Base-by-base conservation (phyloP, 2,797 vertebrate genomes). In the Phataginus tetradactyla region DNA sequence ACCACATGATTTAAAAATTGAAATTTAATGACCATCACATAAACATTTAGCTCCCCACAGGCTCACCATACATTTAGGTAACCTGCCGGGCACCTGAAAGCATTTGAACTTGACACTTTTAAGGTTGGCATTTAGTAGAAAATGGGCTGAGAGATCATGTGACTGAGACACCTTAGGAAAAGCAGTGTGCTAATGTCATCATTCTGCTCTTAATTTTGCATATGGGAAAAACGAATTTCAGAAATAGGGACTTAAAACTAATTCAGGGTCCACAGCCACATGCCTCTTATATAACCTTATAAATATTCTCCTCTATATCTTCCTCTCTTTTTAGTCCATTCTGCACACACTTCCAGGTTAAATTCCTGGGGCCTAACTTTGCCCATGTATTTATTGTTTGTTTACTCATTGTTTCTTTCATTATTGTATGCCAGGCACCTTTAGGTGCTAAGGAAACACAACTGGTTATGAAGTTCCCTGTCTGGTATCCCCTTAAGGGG, bases 181-280 rank as follows among this genome's bases (percentile, higher is more conserved):
- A 81, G 57, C 61, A 34, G 0, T 18, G 13, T 71, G 37, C 55
- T 83, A n/a, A 81, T 34, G 57, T 11, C 34, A 20, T 29, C 25
- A 72, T 92, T 92, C 59, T 92, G 63, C 21, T 74, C 66, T 91
- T 78, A 9, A 21, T 72, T 45, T 95, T 72, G 21, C 12, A 29
- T 11, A 2, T 9, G n/a, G 45, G 45, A 75, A 90, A 83, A 86
- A 55, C 7, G 14, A 68, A 21, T 45, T 61, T 92, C 25, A 66
- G 51, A 88, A 91, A 55, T 84, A 93, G 94, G 25, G 11, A 90
- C 83, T 94, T 94, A 78, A 3, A 84, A n/a, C 25, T 42, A 78
- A 80, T 61, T 83, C 71, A 64, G 25, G 25, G 21, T 85, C 32
- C 18, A 85, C 8, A 53, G 18, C 14, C 5, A 32, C 20, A 32